Conservation (phyloP, 2,888 invertebrate species). For the Camptogramma bilineatum region DNA sequence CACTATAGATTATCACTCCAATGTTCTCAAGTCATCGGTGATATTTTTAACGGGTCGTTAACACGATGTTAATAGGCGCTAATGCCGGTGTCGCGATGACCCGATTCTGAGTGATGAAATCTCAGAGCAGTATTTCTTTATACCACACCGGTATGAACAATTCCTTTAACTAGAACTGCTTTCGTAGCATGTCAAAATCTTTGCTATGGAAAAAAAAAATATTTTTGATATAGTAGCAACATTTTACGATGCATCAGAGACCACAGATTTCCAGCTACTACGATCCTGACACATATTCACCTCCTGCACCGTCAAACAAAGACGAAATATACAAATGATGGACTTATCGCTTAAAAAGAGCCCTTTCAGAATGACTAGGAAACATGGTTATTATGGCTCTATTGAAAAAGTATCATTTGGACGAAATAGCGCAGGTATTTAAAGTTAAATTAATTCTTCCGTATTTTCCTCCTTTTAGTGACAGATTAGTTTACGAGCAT, state of each 20-base stretch:
- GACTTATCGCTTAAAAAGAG: neutral
- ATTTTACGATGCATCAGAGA: too few species aligned
- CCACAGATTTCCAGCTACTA: too few species aligned
- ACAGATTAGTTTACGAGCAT: conserved; percentile 63
- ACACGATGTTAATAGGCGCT: conserved; percentile 75
- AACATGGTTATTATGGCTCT: conserved; percentile 9
- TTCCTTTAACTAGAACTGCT: neutral
- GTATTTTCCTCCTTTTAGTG: conserved; percentile 58
- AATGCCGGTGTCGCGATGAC: conserved; percentile 66
- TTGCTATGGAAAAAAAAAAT: too few species aligned
- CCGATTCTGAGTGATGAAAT: conserved; percentile 67
- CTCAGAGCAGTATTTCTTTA: conserved; percentile 26
- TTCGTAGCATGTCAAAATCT: too few species aligned
- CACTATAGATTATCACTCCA: conserved; percentile 27
- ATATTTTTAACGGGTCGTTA: conserved; percentile 69
- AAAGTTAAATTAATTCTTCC: conserved; percentile 64
- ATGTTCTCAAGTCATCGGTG: conserved; percentile 45
- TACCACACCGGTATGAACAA: conserved; percentile 7
- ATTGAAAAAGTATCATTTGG: conserved; percentile 42
- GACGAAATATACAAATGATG: neutral
- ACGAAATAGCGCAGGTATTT: conserved; percentile 57
- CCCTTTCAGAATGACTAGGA: neutral
- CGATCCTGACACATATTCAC: too few species aligned
- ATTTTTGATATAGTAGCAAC: too few species aligned
- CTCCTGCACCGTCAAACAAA: too few species aligned